Percentiles rank a stretch among this genome's conserved stretches.
Conservation (phyloP, 92 coral and sea anemone genomes). For the Phenganax marumi region DNA sequence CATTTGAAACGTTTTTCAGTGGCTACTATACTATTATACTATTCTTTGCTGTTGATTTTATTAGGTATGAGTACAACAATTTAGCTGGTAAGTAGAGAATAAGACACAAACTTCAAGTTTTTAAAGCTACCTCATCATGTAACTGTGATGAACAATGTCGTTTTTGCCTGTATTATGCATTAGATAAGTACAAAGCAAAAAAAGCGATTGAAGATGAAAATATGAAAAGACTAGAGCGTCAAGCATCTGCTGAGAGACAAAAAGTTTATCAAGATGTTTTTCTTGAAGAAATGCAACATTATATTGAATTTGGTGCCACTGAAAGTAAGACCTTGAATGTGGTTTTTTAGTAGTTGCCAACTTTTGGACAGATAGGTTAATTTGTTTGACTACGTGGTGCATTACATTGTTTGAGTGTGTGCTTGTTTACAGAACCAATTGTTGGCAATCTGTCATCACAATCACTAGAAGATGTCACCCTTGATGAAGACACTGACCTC, state of each 20-base stretch:
- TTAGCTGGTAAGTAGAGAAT: constrained; percentile 15
- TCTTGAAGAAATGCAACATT: constrained; percentile 95
- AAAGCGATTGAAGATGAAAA: constrained; percentile 64
- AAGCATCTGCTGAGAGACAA: constrained; percentile 88
- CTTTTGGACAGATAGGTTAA: background rate
- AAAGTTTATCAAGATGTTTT: constrained; percentile 96
- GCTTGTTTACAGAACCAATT: constrained; percentile 70
- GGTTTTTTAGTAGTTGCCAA: background rate
- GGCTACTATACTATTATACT: background rate
- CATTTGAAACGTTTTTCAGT: too few species aligned
- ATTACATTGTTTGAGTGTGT: background rate
- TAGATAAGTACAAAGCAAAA: constrained; percentile 81
- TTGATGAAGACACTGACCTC: constrained; percentile 69
- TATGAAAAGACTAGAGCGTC: constrained; percentile 74
- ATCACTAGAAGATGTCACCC: constrained; percentile 82
- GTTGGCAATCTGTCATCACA: constrained; percentile 35
- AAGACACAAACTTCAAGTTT: too few species aligned
- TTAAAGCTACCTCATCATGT: background rate
- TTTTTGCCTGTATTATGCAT: background rate
- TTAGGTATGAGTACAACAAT: constrained; percentile 33
- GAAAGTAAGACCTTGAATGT: constrained; percentile 64
- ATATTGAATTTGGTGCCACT: constrained; percentile 90
- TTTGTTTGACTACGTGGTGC: background rate
- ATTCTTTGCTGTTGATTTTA: background rate
- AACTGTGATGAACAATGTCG: background rate